Evolutionary conservation across 2,797 vertebrate species (phyloP).

Genomic region (Sebastes hubbsi): DNA sequence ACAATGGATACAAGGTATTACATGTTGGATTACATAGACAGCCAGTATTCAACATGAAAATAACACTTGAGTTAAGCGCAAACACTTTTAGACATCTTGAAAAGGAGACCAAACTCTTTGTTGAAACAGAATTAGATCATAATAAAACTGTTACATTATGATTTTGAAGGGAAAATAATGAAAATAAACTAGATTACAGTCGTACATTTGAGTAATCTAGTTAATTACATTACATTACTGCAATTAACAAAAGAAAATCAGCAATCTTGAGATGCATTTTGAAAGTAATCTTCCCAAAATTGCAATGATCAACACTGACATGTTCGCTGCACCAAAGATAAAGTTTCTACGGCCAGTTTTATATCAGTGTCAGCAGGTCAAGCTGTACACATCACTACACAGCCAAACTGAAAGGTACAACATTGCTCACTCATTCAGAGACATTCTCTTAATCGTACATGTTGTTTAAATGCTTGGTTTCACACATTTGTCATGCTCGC

Average conservation of each 20-base stretch:
- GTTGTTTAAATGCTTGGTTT: slow-evolving; percentile 44
- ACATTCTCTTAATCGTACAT: slow-evolving; percentile 5
- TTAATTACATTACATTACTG: slow-evolving; percentile 13
- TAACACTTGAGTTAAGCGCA: slow-evolving; percentile 8
- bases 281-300: slow-evolving; percentile 11
- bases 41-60: slow-evolving; percentile 15
- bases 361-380: slow-evolving; percentile 19
- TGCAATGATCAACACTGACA: slow-evolving; percentile 11
- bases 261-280: slow-evolving; percentile 7
- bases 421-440: slow-evolving; percentile 30
- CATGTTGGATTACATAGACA: slow-evolving; percentile 2
- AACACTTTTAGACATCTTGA: slow-evolving; percentile 6
- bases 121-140: slow-evolving; percentile 12
- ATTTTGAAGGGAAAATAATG: not conserved
- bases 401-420: slow-evolving; percentile 39
- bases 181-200: slow-evolving; percentile 27
- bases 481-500: slow-evolving; percentile 50
- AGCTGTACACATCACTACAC: slow-evolving; percentile 26
- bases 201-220: slow-evolving; percentile 16
- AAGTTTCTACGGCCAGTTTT: slow-evolving; percentile 8
- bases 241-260: slow-evolving; percentile 7
- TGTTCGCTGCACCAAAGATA: not conserved
- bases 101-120: not conserved
- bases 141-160: not conserved
- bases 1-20: not conserved